These are phyloP conservation scores for Anguilla anguilla DNA, from an alignment of 2,797 vertebrate species.

Conservation along the genomic window DNA sequence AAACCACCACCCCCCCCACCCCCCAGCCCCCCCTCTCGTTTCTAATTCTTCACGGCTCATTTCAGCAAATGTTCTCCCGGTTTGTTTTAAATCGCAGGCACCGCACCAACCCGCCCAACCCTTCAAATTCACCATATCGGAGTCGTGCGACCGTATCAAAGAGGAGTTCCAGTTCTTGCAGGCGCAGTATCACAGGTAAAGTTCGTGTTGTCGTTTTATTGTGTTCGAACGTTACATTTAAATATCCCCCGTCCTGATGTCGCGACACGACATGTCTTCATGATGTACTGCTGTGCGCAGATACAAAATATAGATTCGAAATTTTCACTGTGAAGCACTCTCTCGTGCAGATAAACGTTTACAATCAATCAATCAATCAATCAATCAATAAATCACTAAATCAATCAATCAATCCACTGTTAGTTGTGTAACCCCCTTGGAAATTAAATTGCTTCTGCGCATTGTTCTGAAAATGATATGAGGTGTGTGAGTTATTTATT, in stretches of 20 bases:
- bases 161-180: constrained; percentile 97
- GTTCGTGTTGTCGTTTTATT: background rate
- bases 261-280: background rate
- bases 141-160: constrained; percentile 95
- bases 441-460: background rate
- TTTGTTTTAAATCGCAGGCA: constrained; percentile 73
- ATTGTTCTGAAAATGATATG: background rate
- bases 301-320: background rate
- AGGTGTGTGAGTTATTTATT: background rate
- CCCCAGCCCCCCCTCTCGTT: constrained; percentile 39
- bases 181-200: constrained; percentile 94
- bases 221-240: background rate
- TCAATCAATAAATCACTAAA: background rate
- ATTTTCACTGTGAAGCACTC: background rate
- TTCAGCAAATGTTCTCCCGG: background rate
- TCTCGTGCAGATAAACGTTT: background rate
- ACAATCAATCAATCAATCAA: background rate
- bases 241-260: background rate
- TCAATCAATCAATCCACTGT: background rate
- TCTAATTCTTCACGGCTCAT: constrained; percentile 14
- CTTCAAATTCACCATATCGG: constrained; percentile 94
- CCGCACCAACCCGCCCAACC: constrained; percentile 92
- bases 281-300: background rate
- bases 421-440: background rate
- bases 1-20: constrained; percentile 56